Percentiles rank a stretch among this genome's conserved stretches.
These are phyloP conservation scores for Hipposideros larvatus DNA, from an alignment of 2,797 vertebrate species.

Conservation along the genomic window DNA sequence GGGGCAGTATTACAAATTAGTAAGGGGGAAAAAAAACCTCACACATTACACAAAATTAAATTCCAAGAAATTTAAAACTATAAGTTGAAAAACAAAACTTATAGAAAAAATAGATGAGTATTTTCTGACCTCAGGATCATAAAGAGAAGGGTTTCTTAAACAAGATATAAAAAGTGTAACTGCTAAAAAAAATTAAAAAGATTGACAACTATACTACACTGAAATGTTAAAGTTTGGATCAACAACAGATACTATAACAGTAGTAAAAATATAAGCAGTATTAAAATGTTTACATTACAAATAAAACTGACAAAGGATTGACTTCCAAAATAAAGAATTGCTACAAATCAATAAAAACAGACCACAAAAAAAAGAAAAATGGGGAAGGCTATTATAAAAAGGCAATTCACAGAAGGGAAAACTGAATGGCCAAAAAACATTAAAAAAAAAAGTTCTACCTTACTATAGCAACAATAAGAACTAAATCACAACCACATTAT, in stretches of 20 bases:
- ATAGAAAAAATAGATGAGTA: background rate
- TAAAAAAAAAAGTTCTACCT: background rate
- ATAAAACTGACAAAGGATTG: background rate
- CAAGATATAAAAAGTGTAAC: background rate
- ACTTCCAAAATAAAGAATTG: background rate
- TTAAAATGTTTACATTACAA: background rate
- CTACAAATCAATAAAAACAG: conserved; percentile 38
- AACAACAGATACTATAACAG: conserved; percentile 11
- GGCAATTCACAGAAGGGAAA: conserved; percentile 20
- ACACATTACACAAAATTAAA: background rate
- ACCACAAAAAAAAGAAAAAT: background rate
- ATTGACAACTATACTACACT: background rate
- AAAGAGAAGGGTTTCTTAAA: background rate
- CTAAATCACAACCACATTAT: background rate
- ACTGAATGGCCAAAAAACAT: background rate
- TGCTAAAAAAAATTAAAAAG: background rate
- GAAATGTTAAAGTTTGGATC: background rate
- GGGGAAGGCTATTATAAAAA: conserved; percentile 11
- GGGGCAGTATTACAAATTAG: background rate
- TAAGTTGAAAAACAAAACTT: background rate
- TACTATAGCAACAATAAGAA: background rate
- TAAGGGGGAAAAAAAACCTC: background rate
- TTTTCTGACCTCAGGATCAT: background rate
- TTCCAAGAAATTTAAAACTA: background rate
- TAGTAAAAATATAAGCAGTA: background rate